Evolutionary conservation across 2,888 invertebrate genomes (phyloP), one percentile per base, ranked within the genome.

Genomic region (Leptodirus hochenwartii): DNA sequence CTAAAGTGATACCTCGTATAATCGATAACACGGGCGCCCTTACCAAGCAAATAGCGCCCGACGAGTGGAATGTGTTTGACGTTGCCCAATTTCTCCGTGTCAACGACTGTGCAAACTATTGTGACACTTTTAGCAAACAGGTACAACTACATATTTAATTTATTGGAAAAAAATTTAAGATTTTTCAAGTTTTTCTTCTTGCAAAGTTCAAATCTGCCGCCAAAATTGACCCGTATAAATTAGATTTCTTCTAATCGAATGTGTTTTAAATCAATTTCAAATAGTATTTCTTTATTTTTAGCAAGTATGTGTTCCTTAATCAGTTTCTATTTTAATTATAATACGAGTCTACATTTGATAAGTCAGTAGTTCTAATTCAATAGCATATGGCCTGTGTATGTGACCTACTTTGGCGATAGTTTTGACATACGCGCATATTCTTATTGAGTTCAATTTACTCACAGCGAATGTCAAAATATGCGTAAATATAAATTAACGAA

Each of bases 1-100:
- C 51, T 35, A 69, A 71, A 54, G 54, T 65, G 43, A 72, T 72
- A 56, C 72, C 71, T 38, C 60, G 70, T 44, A 56, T 72, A 50
- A 61, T 69, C 43, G 71, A 71, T 41, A 53, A 49, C 45, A 60
- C 60, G 22, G 55, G 61, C 52, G 48, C 60, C 53, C 51, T 51
- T 56, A 54, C 64, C 28, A 27, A 14, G 17, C 27, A 30, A 20
- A 23, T 12, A 11, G 25, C 22, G 23, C 10, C 15, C 5, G 61
- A 65, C 52, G 65, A 69, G 35, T 91, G 91, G 93, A 78, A 71
- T 37, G 67, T 79, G 0, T 65, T 69, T 40, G 88, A 91, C 50
- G 91, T 91, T 5, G 80, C 80, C 13, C 77, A 82, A 53, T 93
- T 91, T 58, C 66, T 93, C 29, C 69, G 80, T 27, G 76, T 82